Base-by-base conservation (phyloP, 2,888 invertebrate genomes). In the Lobophora halterata region DNA sequence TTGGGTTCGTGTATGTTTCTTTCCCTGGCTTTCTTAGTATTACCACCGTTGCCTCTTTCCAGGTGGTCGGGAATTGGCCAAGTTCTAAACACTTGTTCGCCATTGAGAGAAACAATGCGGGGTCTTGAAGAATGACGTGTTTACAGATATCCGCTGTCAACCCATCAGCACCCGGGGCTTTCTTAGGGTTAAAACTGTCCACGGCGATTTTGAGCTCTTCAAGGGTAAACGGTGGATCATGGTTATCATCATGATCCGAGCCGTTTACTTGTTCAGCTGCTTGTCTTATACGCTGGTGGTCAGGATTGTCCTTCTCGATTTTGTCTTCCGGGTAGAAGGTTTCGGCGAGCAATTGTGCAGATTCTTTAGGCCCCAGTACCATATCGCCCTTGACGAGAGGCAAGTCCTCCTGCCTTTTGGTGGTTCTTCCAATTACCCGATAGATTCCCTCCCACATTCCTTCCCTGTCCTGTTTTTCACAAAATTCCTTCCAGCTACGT, bases 401-500 rank as follows among this genome's bases (percentile, higher is more conserved):
- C 0, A 33, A 0, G 6, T 49, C 45, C 6, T 36, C 31, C 0
- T 34, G 28, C 2, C 39, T 23, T 5, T 19, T 42, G 0, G 20
- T 6, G 0, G 40, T 38, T 5, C 31, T 26, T 0, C 35, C 20
- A 6, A 49, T 37, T 0, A 45, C 31, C 11, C 49, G 23, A 5
- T 49, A 36, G 1, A 39, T 39, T 0, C 36, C 33, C 5, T 47
- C 42, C 47, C 47, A 47, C 1, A 47, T 0, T 0, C 29, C 25
- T 9, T 48, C 44, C 11, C 5, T 35, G 0, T 38, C 36, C n/a
- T 49, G 44, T 13, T 28, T 42, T 3, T 11, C 31, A 9, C 46
- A 49, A 10, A 46, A 49, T 1, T 13, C 20, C 11, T 43, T 59
- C 56, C 56, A 55, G 20, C 55, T 52, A 0, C 27, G 12, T 0